Conservation (phyloP, 2,113 vertebrate genomes). For the Corvus moneduloides region DNA sequence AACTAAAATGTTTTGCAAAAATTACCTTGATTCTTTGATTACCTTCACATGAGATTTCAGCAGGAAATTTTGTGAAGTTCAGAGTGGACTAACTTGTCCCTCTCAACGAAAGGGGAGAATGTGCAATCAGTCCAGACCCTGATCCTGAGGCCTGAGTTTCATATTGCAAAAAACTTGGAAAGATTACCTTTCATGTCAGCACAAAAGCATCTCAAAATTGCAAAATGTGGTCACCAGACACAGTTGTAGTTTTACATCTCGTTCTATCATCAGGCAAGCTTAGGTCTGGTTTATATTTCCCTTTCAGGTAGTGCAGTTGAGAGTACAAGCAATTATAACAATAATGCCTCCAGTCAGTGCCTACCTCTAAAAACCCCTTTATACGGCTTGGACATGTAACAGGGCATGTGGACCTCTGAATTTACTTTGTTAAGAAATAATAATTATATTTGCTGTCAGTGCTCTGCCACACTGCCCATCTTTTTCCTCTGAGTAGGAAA, state of each 20-base stretch:
- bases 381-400: rapidly evolving
- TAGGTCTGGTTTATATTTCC: slow-evolving; percentile 40
- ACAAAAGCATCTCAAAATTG: slow-evolving; percentile 33
- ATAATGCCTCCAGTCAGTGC: neutral
- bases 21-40: neutral
- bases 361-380: neutral
- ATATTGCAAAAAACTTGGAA: slow-evolving; percentile 44
- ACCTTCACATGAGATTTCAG: neutral
- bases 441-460: neutral
- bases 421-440: neutral
- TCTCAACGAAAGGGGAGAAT: neutral
- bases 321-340: neutral
- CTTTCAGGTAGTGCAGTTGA: slow-evolving; percentile 24
- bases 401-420: neutral
- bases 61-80: neutral
- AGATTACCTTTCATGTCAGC: slow-evolving; percentile 23
- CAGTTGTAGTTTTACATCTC: neutral
- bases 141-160: neutral
- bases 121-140: neutral
- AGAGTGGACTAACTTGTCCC: neutral
- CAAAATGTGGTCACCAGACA: slow-evolving; percentile 49
- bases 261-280: neutral
- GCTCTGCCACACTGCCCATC: neutral
- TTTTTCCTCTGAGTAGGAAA: neutral
- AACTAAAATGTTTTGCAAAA: neutral